Evolutionary conservation across 2,888 invertebrate species (phyloP).

Genomic region (Drosophila koepferae): DNA sequence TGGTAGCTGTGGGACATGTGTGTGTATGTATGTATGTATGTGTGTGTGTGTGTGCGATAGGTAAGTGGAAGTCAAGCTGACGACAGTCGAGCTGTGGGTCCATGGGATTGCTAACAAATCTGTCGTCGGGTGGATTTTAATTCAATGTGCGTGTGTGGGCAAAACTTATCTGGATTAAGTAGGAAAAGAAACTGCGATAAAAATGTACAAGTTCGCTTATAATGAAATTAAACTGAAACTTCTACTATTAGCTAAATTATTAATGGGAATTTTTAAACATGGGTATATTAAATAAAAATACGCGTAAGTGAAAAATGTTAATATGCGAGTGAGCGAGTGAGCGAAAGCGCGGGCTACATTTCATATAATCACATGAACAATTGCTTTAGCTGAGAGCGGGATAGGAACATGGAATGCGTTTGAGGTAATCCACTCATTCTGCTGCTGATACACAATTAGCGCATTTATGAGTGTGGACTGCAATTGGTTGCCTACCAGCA

Average conservation of each 20-base stretch:
- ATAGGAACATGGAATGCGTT: too few species aligned
- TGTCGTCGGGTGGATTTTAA: conserved; percentile 46
- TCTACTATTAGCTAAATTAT: background rate
- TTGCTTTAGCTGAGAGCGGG: background rate
- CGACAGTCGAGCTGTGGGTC: conserved; percentile 20
- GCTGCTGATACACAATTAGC: background rate
- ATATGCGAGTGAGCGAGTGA: too few species aligned
- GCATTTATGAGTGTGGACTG: background rate
- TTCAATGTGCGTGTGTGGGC: conserved; percentile 61
- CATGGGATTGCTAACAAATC: conserved; percentile 8
- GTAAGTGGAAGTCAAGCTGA: conserved; percentile 31
- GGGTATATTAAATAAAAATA: background rate
- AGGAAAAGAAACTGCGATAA: background rate
- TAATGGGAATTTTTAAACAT: background rate
- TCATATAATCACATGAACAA: background rate
- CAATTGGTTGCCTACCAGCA: background rate
- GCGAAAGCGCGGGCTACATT: background rate
- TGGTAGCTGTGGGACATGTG: conserved; percentile 9
- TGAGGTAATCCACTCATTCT: background rate
- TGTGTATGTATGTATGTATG: background rate
- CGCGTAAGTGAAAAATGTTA: background rate
- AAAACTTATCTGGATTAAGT: conserved; percentile 39
- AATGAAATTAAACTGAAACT: conserved; percentile 7
- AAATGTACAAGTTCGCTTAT: conserved; percentile 3
- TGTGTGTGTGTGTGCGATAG: background rate